Base-by-base conservation (phyloP, 1,140 invertebrate species). In the Rhynchophorus ferrugineus region DNA sequence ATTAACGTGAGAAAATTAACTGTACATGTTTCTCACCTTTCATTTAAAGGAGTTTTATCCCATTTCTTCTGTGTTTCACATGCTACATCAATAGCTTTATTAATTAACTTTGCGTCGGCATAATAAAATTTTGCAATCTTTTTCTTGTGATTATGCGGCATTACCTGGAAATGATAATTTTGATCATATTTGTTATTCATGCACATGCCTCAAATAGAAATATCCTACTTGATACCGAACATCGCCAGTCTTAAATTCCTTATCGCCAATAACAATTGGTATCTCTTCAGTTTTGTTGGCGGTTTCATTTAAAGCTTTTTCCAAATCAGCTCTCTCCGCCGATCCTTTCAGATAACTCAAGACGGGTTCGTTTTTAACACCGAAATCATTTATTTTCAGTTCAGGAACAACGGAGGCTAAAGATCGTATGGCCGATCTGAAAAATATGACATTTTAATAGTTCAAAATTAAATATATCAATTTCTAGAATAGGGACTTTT, bases 91-190 rank as follows among this genome's bases (percentile, higher is more conserved):
- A 98, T 97, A 7, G 92, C 94, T 68, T 91, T 84, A 56, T 91
- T 73, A 24, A 98, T 72, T 2, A 92, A 73, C 57, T 91, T 85
- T 21, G 82, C 76, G 56, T 85, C 84, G 1, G 95, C 94, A 71
- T 93, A 91, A 66, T 92, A 91, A 67, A 85, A 98, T 67, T 91
- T 89, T 8, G 95, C 93, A 22, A 97, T 71, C 65, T 90, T 90
- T 49, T 82, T 81, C 44, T 78, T 66, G 66, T 97, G 93, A 69
- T 95, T 81, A 69, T 93, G 92, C 0, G 94, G 93, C 89, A 80
- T 81, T 11, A 80, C 78, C 69, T 81, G 74, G 21, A 55, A 52
- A 29, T 29, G 11, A 29, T 29, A 3, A 44, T 29, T 29, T 13
- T 22, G 16, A 44, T 3, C 20, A 46, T 35, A 14, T 45, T 36